phyloP scores from a whole-genome alignment of 2,113 vertebrate species.

The Asarcornis scutulata region DNA sequence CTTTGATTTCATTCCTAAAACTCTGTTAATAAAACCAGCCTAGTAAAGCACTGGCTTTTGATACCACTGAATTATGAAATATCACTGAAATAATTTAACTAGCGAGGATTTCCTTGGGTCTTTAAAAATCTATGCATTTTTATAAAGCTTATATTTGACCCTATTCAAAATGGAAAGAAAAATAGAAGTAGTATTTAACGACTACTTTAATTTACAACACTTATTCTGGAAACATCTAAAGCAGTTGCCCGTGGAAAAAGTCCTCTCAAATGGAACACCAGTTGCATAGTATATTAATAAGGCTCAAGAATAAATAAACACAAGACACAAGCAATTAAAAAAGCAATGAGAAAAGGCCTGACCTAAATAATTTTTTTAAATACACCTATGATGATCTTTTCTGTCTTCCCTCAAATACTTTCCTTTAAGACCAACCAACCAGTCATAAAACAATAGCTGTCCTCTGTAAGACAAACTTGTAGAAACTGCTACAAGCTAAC shows the following conservation, averaged over 20 bases:
- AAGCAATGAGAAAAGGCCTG: background rate
- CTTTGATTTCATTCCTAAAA: background rate
- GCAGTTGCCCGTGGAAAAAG: background rate
- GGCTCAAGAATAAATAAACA: background rate
- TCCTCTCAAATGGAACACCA: background rate
- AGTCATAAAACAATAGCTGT: background rate
- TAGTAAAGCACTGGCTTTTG: background rate
- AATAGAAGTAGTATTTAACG: background rate
- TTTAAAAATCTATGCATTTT: background rate
- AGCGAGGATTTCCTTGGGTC: background rate
- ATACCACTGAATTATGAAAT: background rate
- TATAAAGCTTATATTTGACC: background rate
- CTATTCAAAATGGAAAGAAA: background rate
- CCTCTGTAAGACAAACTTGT: background rate
- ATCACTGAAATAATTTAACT: background rate
- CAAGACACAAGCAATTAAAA: background rate
- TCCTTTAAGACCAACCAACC: background rate
- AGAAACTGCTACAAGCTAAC: background rate
- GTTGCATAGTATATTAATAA: background rate
- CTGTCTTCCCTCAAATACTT: background rate
- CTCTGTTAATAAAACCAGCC: background rate
- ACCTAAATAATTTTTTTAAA: background rate
- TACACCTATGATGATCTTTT: accelerated
- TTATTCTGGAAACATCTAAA: background rate
- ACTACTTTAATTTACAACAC: background rate